phyloP scores from a whole-genome alignment of 2,888 invertebrate species.

The Crioceris asparagi region DNA sequence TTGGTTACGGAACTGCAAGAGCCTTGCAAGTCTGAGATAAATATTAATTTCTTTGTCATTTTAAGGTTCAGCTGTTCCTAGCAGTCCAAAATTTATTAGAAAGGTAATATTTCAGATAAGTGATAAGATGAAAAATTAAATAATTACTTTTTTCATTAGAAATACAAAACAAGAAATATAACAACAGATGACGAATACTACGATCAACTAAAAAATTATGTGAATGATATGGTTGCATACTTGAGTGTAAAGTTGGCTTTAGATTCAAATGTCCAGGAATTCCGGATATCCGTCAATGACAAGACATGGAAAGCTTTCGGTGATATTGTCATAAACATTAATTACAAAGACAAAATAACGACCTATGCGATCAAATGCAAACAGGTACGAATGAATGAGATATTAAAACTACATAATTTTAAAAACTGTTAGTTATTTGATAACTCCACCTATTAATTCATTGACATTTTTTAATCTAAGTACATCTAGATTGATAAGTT shows the following conservation, averaged over 20 bases:
- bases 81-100: too few species aligned
- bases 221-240: slow-evolving; percentile 14
- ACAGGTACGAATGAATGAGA: too few species aligned
- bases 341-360: slow-evolving; percentile 5
- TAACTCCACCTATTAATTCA: too few species aligned
- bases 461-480: too few species aligned
- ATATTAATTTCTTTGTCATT: too few species aligned
- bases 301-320: slow-evolving; percentile 20
- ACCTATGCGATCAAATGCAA: slow-evolving; percentile 17
- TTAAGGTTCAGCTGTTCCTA: too few species aligned
- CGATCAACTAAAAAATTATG: slow-evolving; percentile 10
- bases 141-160: slow-evolving; percentile 15
- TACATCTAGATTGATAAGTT: too few species aligned
- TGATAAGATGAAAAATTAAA: neutral
- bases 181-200: slow-evolving; percentile 14
- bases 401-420: too few species aligned
- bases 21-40: too few species aligned
- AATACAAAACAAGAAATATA: slow-evolving; percentile 16
- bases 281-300: slow-evolving; percentile 17
- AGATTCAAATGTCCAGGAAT: slow-evolving; percentile 10
- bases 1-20: too few species aligned
- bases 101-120: too few species aligned
- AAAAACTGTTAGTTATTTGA: slow-evolving; percentile 1
- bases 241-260: slow-evolving; percentile 19
- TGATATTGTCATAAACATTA: slow-evolving; percentile 17